Evolutionary conservation across 2,888 invertebrate species (phyloP).

Genomic region (Lasioglossum villosulum): DNA sequence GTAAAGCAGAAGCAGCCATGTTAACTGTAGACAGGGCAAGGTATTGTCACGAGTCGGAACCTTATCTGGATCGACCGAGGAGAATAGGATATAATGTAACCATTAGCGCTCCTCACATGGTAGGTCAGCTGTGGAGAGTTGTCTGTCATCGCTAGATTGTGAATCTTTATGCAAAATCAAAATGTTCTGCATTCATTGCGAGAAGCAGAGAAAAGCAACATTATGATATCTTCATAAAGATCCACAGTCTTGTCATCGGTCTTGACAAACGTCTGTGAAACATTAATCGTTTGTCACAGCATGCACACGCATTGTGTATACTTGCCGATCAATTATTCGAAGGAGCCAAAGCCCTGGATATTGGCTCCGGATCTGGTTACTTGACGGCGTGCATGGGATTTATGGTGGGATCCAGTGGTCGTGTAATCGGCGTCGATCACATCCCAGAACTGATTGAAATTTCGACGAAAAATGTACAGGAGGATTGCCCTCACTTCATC

Average conservation of each 20-base stretch:
- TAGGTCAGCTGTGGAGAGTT: constrained; percentile 78
- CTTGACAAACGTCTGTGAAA: too few species aligned
- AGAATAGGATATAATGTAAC: constrained; percentile 97
- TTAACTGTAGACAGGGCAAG: constrained; percentile 92
- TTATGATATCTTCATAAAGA: too few species aligned
- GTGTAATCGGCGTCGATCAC: constrained; percentile 86
- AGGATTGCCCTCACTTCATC: constrained; percentile 78
- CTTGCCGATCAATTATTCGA: constrained; percentile 90
- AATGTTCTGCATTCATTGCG: too few species aligned
- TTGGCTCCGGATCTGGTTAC: constrained; percentile 87
- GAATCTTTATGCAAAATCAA: too few species aligned
- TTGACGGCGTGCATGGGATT: constrained; percentile 86
- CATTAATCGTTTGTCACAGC: constrained; percentile 86
- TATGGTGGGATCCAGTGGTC: constrained; percentile 86
- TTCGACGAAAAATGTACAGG: constrained; percentile 85
- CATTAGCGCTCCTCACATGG: constrained; percentile 99
- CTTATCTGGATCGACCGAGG: constrained; percentile 96
- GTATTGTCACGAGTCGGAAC: constrained; percentile 90
- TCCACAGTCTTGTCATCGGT: too few species aligned
- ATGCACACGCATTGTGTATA: constrained; percentile 95
- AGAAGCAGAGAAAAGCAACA: too few species aligned
- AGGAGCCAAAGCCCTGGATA: constrained; percentile 86
- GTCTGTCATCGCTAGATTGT: neutral
- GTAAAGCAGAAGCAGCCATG: constrained; percentile 93
- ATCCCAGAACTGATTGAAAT: constrained; percentile 85